Evolutionary conservation across 2,888 invertebrate species (phyloP).

Genomic region (Agrochola lota): DNA sequence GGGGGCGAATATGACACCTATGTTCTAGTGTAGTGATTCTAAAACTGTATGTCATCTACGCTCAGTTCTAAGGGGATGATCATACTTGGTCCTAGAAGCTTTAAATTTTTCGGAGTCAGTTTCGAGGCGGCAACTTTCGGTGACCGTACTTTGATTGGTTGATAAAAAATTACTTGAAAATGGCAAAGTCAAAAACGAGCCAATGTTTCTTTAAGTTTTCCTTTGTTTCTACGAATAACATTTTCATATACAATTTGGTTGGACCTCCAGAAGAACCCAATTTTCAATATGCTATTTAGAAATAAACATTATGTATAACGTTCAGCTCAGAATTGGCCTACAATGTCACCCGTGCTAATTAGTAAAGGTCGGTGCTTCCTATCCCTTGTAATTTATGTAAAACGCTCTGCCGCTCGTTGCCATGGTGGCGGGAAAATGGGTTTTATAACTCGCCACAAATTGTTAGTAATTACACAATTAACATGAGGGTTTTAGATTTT

Average conservation of each 20-base stretch:
- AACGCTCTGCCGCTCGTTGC: constrained; percentile 25
- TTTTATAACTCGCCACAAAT: constrained; percentile 18
- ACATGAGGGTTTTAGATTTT: not conserved
- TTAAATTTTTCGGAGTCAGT: constrained; percentile 6
- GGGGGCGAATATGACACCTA: constrained; percentile 59
- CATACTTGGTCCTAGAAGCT: constrained; percentile 54
- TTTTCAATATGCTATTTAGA: constrained; percentile 43
- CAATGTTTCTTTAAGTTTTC: too few relatives aligned
- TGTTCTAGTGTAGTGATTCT: constrained; percentile 54
- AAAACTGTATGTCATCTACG: constrained; percentile 59
- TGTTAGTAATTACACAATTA: constrained; percentile 11
- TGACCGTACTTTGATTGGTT: not conserved
- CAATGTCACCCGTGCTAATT: constrained; percentile 51
- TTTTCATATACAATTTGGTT: not conserved
- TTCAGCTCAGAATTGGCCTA: constrained; percentile 27
- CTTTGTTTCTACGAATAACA: not conserved
- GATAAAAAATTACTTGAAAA: not conserved
- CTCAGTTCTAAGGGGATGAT: constrained; percentile 53
- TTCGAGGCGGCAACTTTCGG: not conserved
- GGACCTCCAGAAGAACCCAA: not conserved
- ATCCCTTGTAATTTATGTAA: constrained; percentile 52
- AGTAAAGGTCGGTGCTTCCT: constrained; percentile 47
- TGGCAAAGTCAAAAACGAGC: not conserved
- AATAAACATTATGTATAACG: constrained; percentile 35
- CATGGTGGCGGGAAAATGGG: not conserved